Evolutionary conservation across 2,797 vertebrate genomes (phyloP).

Genomic region (Enteromius trimaculatus): DNA sequence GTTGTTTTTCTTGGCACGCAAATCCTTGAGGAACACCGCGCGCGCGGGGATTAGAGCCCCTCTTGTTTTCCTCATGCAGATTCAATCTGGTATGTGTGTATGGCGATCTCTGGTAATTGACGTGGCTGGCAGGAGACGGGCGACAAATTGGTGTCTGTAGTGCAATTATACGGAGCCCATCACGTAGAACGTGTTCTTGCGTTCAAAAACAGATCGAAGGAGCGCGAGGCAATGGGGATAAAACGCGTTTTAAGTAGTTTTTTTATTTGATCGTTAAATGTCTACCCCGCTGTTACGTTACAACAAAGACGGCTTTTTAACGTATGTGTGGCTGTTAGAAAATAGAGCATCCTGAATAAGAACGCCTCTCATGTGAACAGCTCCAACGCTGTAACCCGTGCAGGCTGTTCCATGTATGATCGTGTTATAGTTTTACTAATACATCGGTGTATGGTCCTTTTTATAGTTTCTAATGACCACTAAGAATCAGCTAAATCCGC

Average conservation of each 20-base stretch:
- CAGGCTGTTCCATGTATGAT: no score
- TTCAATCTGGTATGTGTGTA: constrained; percentile 60
- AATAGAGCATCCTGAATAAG: background rate
- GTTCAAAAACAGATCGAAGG: background rate
- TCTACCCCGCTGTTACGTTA: background rate
- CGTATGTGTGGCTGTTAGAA: background rate
- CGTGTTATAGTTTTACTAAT: background rate
- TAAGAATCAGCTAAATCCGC: background rate
- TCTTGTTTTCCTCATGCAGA: constrained; percentile 69
- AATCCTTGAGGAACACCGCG: constrained; percentile 79
- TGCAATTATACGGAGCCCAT: constrained; percentile 57
- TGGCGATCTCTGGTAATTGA: constrained; percentile 59
- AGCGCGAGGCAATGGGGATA: background rate
- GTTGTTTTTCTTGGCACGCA: constrained; percentile 67
- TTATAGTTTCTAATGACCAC: background rate
- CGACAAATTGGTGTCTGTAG: constrained; percentile 47
- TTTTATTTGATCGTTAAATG: background rate
- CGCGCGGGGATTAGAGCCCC: constrained; percentile 72
- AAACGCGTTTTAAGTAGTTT: background rate
- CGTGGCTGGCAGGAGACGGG: constrained; percentile 42
- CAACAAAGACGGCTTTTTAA: background rate
- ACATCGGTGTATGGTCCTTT: background rate
- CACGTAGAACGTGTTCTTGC: background rate
- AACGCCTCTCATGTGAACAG: background rate
- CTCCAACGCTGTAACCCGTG: background rate